These are phyloP conservation scores for Benitochromis conjunctus DNA, from an alignment of 2,113 vertebrate species.

Conservation along the genomic window DNA sequence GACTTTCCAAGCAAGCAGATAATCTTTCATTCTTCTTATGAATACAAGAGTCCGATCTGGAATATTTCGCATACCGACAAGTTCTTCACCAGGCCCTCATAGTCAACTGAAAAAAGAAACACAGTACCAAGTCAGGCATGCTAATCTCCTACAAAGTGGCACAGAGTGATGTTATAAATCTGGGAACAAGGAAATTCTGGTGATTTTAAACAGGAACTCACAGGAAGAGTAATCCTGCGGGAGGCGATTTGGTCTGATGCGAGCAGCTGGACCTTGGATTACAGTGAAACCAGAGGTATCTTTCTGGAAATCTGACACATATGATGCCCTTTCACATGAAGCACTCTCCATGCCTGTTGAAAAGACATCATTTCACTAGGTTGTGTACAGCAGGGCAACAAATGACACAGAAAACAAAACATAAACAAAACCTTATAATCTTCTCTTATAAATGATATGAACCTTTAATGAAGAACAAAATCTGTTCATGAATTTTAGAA, in stretches of 20 bases:
- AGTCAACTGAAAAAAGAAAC: slow-evolving; percentile 81
- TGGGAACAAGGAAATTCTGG: not conserved
- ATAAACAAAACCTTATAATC: not conserved
- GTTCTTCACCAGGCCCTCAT: slow-evolving; percentile 84
- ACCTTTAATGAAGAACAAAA: not conserved
- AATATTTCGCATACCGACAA: slow-evolving; percentile 86
- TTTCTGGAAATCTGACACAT: slow-evolving; percentile 77
- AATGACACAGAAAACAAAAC: not conserved
- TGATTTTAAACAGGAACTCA: slow-evolving; percentile 69
- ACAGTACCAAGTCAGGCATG: not conserved
- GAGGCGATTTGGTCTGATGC: slow-evolving; percentile 77
- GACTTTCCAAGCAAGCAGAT: slow-evolving; percentile 44
- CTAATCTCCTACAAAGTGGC: not conserved
- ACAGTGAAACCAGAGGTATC: slow-evolving; percentile 74
- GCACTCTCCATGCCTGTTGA: slow-evolving; percentile 89
- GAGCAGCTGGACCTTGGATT: slow-evolving; percentile 83
- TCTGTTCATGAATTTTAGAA: not conserved
- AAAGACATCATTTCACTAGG: not conserved
- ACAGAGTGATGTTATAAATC: not conserved
- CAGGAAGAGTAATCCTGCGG: slow-evolving; percentile 81
- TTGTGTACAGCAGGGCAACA: not conserved
- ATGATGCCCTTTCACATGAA: slow-evolving; percentile 74
- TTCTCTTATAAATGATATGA: not conserved
- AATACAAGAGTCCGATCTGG: slow-evolving; percentile 39
- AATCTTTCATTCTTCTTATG: slow-evolving; percentile 39